Base-by-base conservation (phyloP, 2,113 vertebrate species). In the Microtus montanus region DNA sequence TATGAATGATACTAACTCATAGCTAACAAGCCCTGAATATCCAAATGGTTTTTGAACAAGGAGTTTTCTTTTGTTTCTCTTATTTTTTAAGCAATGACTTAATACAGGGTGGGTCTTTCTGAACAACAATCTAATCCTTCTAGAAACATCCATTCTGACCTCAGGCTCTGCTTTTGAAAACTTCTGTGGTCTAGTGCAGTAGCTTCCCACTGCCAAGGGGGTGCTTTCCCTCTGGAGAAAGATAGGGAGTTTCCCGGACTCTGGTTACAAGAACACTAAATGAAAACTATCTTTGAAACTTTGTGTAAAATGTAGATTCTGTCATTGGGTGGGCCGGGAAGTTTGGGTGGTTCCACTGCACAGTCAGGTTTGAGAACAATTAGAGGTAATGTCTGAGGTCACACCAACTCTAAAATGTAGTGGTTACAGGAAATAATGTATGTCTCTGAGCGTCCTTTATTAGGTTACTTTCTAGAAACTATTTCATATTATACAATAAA, bases 241-340 rank as follows among this genome's bases (percentile, higher is more conserved):
- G 35, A 22, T 73, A 84, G 74, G 41, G 24, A 84, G 38, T 66
- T 30, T 83, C 78, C 78, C 41, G 54, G 66, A 64, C 24, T 93
- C 66, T 95, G 70, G 8, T 86, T 28, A 63, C 63, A 85, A 58
- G 22, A 63, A 90, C 44, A 17, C 85, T 93, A 38, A 28, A 19
- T 77, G 90, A 91, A 86, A 89, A 75, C 44, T 17, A 86, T 54
- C 19, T 90, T 73, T 54, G 30, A 92, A 90, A 26, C 2, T n/a
- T 89, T 95, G 19, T 94, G 91, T 94, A 79, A 91, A 89, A 74
- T 84, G 77, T 54, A 74, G 35, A 66, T 94, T 96, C 52, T 94
- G 26, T 68, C 7, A 33, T 64, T 12, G 44, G 11, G 24, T 74
- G 80, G 35, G n/a, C n/a, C 26, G 17, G 89, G 13, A 95, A 91